A percentile compares a stretch with the other conserved stretches of the same genome.
Evolutionary conservation across 2,888 invertebrate genomes (phyloP).

Genomic region (Hypena proboscidalis): DNA sequence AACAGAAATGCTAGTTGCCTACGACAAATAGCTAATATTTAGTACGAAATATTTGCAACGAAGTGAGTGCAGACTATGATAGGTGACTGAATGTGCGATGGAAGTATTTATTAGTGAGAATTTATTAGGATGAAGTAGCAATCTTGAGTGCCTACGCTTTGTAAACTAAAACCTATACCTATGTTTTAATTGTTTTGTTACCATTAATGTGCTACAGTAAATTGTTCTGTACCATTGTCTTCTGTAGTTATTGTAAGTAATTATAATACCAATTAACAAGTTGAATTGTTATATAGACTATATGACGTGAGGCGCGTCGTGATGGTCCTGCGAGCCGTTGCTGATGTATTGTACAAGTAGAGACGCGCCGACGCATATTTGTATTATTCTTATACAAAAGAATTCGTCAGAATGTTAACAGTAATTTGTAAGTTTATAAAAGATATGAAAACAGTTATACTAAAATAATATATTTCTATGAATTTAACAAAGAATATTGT

Average conservation of each 20-base stretch:
- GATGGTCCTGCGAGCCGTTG: conserved; percentile 22
- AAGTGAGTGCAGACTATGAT: conserved; percentile 51
- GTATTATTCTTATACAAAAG: conserved; percentile 82
- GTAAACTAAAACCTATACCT: conserved; percentile 82
- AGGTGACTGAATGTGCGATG: conserved; percentile 67
- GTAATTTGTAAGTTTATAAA: conserved; percentile 84
- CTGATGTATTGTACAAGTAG: no score
- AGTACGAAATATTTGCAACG: no score
- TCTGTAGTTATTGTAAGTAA: conserved; percentile 79
- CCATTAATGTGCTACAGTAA: conserved; percentile 81
- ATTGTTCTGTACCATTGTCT: conserved; percentile 82
- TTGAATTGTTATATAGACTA: conserved; percentile 81
- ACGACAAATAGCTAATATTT: no score
- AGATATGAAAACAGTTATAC: conserved; percentile 81
- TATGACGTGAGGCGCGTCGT: conserved; percentile 51
- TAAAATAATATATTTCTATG: conserved; percentile 85
- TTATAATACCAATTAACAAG: conserved; percentile 82
- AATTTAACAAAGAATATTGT: conserved; percentile 85
- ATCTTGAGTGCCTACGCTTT: conserved; percentile 86
- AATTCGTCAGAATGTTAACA: conserved; percentile 83
- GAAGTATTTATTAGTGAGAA: conserved; percentile 84
- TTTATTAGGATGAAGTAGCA: conserved; percentile 82
- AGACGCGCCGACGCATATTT: conserved; percentile 58
- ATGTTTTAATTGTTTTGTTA: conserved; percentile 83
- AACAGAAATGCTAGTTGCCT: no score